phyloP scores from a whole-genome alignment of 1,140 invertebrate species.

The Tetranychus cinnabarinus region DNA sequence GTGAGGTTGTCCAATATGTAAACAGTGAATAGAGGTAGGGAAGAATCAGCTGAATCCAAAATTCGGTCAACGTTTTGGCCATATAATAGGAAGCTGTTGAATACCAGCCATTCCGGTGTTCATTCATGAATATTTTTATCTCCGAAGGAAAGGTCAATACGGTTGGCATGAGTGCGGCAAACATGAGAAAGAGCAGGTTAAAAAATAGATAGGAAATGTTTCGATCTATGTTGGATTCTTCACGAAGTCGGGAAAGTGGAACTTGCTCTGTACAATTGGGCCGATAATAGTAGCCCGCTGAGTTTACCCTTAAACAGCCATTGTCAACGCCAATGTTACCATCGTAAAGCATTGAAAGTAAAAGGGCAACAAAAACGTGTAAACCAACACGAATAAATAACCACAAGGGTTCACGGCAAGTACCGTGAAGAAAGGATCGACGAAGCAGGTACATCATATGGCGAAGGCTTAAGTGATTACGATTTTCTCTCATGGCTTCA shows the following conservation, averaged over 20 bases:
- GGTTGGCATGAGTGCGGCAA: not conserved
- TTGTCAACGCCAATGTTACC: not conserved
- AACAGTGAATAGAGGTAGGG: not conserved
- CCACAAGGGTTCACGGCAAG: not conserved
- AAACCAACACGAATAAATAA: not conserved
- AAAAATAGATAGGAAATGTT: constrained; percentile 2
- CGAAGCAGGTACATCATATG: not conserved
- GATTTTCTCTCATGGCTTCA: not conserved
- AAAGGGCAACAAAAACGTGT: not conserved
- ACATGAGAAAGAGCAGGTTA: constrained; percentile 4
- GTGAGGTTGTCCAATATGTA: not conserved
- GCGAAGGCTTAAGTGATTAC: not conserved
- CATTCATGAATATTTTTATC: constrained; percentile 15
- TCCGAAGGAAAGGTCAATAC: constrained; percentile 12
- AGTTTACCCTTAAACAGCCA: not conserved
- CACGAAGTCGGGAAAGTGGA: not conserved
- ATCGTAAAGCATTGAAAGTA: not conserved
- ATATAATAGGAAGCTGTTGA: constrained; percentile 15
- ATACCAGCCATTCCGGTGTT: constrained; percentile 18
- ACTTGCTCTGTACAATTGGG: not conserved
- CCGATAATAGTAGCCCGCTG: not conserved
- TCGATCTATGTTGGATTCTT: not conserved
- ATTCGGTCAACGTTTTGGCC: constrained; percentile 20
- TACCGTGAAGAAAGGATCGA: not conserved
- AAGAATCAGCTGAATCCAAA: constrained; percentile 12